Evolutionary conservation across 2,888 invertebrate species (phyloP).

Genomic region (Drosophila flavopinicola): DNA sequence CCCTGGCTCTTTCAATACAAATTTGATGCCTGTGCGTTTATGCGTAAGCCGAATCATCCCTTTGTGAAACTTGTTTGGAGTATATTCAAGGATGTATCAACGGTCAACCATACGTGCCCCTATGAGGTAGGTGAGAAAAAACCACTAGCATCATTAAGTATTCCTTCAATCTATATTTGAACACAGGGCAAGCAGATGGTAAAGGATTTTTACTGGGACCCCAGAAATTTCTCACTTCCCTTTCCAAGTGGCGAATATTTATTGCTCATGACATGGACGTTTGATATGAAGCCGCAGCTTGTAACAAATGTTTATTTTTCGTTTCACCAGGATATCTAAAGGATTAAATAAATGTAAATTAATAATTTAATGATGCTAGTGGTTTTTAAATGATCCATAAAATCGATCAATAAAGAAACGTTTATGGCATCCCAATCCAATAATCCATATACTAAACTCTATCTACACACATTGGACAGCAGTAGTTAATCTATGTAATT

Average conservation of each 20-base stretch:
- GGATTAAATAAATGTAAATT: no score
- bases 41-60: constrained; percentile 6
- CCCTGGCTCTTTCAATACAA: no score
- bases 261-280: background rate
- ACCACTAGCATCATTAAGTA: no score
- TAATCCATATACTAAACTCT: no score
- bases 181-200: constrained; percentile 3
- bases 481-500: no score
- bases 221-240: background rate
- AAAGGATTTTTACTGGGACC: background rate
- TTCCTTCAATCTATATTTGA: no score
- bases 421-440: no score
- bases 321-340: background rate
- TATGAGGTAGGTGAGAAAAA: background rate
- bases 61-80: constrained; percentile 9
- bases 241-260: constrained; percentile 6
- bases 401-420: no score
- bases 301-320: constrained; percentile 2
- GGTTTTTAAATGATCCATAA: background rate
- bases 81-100: constrained; percentile 8
- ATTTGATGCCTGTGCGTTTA: constrained; percentile 16
- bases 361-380: no score
- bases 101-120: constrained; percentile 14
- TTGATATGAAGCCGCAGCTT: background rate
- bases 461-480: no score